These are phyloP conservation scores for Caenorhabditis imperialis DNA, from an alignment of 2,888 invertebrate genomes.

Conservation along the genomic window DNA sequence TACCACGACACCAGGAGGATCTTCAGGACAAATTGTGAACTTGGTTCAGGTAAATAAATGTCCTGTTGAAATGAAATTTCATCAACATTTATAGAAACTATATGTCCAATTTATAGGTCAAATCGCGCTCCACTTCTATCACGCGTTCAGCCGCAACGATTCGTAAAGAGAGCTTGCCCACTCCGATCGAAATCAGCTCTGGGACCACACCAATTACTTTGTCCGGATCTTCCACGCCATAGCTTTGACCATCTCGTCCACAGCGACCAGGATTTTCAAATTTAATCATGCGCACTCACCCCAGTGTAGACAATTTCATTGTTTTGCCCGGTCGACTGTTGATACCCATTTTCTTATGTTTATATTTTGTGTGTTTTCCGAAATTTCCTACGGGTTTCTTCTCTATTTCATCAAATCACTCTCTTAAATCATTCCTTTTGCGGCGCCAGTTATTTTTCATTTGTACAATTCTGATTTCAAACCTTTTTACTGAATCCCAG, in stretches of 20 bases:
- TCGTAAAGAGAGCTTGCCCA: constrained; percentile 47
- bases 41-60: constrained; percentile 61
- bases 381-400: constrained; percentile 13
- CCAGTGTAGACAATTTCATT: no score
- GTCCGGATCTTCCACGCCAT: constrained; percentile 10
- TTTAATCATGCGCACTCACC: no score
- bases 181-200: constrained; percentile 42
- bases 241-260: constrained; percentile 14
- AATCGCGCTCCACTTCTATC: constrained; percentile 44
- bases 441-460: no score
- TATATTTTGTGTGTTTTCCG: constrained; percentile 10
- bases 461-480: no score
- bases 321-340: constrained; percentile 10
- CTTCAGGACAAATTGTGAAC: constrained; percentile 61
- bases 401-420: background rate
- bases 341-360: constrained; percentile 32
- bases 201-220: background rate
- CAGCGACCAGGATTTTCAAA: no score
- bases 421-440: no score
- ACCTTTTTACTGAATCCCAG: no score
- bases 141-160: constrained; percentile 53
- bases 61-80: no score
- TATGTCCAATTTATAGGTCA: constrained; percentile 34
- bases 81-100: background rate
- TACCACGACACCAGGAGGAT: constrained; percentile 1